phyloP scores from a whole-genome alignment of 2,113 vertebrate genomes.

The Australoheros scitulus region DNA sequence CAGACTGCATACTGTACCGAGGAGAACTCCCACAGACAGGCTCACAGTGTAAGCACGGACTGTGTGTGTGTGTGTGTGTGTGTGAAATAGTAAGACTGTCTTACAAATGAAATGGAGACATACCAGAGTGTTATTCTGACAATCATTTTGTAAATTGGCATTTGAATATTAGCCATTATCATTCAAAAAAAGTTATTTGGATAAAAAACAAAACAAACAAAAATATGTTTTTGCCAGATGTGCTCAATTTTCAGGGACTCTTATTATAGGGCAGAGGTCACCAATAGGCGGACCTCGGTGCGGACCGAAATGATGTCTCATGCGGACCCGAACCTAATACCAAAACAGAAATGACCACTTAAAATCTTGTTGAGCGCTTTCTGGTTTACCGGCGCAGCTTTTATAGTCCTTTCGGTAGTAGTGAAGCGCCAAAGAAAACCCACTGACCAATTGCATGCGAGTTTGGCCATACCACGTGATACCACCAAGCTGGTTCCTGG shows the following conservation, averaged over 20 bases:
- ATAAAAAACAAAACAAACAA: background rate
- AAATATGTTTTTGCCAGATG: background rate
- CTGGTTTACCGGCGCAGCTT: no score
- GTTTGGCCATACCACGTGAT: no score
- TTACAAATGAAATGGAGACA: conserved; percentile 2
- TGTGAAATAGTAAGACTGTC: background rate
- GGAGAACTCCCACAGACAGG: conserved; percentile 74
- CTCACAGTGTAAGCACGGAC: conserved; percentile 45
- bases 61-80: background rate
- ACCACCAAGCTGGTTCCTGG: no score
- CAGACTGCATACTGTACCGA: conserved; percentile 65
- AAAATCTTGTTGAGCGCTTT: no score
- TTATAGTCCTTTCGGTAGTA: no score
- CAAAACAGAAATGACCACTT: no score
- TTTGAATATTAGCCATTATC: background rate
- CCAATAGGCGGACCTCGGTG: no score
- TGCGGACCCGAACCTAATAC: no score
- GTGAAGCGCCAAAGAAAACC: no score
- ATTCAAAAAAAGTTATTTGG: background rate
- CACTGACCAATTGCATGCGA: no score
- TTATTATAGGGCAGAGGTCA: no score
- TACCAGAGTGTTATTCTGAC: background rate
- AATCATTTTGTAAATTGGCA: background rate
- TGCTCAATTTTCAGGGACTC: background rate
- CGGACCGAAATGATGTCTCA: no score